Evolutionary conservation across 2,797 vertebrate species (phyloP), one percentile per base, ranked within the genome.

Genomic region (Huso huso): DNA sequence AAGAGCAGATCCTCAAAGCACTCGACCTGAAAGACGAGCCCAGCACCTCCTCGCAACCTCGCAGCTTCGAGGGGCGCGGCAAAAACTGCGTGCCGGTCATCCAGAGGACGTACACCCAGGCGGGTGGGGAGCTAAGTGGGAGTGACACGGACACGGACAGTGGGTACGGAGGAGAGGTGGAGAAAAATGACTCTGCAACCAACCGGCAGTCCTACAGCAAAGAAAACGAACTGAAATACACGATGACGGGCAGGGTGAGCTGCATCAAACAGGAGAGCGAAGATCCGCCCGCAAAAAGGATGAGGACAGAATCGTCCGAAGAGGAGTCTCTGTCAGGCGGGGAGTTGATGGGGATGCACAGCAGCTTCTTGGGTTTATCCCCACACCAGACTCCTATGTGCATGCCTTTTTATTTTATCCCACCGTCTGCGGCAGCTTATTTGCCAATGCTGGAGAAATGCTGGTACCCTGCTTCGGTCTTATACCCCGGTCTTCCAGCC

Each of bases 71-170:
- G 72, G 93, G 86, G 10, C 91, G 90, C 0, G 94, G 93, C 10
- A 94, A 93, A 71, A 98, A 98, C 89, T 98, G 95, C 0, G 96
- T 99, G 68, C 94, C 96, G 0, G 96, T 99, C 73, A 99, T 99
- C 79, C 93, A 93, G 77, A 86, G 96, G 88, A 97, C 94, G 82
- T 94, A 88, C 13, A 89, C 93, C 2, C 89, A 88, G n/a, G 91
- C 86, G 5, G 86, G 82, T 0, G 89, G 93, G 23, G 96, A 98
- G 82, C 95, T 93, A 83, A 99, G 96, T 0, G 96, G 96, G 70
- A 99, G 94, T 0, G 96, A 99, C 84, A 99, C 96, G 0, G 96
- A 99, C 88, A 98, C 95, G 1, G 96, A 99, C 88, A 98, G 96
- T 4, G 96, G 96, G 48, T 99, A 99, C 0, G 96, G 96, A 0